Evolutionary conservation across 1,140 invertebrate genomes (phyloP), one percentile per base, ranked within the genome.

Genomic region (Dendrolimus punctatus): DNA sequence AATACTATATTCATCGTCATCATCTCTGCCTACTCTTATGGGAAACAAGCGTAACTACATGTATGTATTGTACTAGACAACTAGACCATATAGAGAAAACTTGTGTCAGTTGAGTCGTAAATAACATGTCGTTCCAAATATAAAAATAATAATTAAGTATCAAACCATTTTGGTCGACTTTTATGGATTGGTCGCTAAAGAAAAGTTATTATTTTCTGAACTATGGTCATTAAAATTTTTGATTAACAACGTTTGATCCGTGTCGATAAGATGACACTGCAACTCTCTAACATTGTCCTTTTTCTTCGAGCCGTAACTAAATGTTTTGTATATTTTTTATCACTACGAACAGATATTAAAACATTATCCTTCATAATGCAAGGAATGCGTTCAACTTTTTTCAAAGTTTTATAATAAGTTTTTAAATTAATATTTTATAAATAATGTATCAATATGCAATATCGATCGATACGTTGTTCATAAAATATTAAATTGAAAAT

Each of bases 191-290:
- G 68, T 73, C 73, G 73, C 57, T 66, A 66, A 73, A 77, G 77
- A 74, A 75, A 82, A 76, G 75, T 86, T 86, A 86, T 86, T 86
- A 86, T 86, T 84, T 85, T 86, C 74, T 76, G 78, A 83, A 80
- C 75, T 83, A 82, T 86, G 80, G 80, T 86, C 80, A 86, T 86
- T 86, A 86, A 85, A 86, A 84, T 86, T 86, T 84, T 80, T 85
- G 83, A 86, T 84, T 84, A 86, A 82, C 78, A 69, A 75, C 80
- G 71, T 86, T 82, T 76, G 76, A 83, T 77, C 77, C 80, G 73
- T 79, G 73, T 81, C 83, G 80, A 79, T 80, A 67, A 73, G 73
- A 80, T 85, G 82, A 85, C 76, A 62, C 53, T 65, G 78, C 80
- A 79, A 79, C 63, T 76, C 58, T 66, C 58, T 64, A 50, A 71